Evolutionary conservation across 92 coral and sea anemone genomes (phyloP).

Genomic region (Epizoanthus scotinus): DNA sequence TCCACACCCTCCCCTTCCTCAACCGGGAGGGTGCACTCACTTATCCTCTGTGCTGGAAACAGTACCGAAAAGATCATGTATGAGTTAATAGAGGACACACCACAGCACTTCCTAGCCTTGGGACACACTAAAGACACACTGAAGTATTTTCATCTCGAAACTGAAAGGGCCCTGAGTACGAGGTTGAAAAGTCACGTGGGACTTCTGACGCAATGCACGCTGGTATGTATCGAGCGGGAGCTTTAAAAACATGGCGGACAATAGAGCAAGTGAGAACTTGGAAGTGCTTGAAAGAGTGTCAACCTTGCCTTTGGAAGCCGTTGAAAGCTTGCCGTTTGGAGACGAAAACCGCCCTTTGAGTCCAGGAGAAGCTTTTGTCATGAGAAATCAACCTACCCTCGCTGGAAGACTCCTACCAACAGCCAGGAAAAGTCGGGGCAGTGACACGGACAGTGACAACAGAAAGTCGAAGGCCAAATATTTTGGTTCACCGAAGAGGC

Average conservation of each 20-base stretch:
- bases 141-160: too few species aligned
- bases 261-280: conserved; percentile 30
- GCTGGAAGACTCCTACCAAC: conserved; percentile 77
- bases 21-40: too few species aligned
- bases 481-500: conserved; percentile 62
- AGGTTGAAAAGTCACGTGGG: conserved; percentile 53
- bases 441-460: conserved; percentile 44
- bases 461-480: conserved; percentile 65
- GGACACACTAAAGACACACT: too few species aligned
- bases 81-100: too few species aligned
- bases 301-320: conserved; percentile 23
- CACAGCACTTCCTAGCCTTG: too few species aligned
- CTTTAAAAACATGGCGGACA: conserved; percentile 91
- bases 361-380: conserved; percentile 68
- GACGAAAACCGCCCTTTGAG: conserved; percentile 74
- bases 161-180: not conserved
- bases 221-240: conserved; percentile 74
- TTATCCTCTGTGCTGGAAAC: too few species aligned
- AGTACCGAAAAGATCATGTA: too few species aligned
- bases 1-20: too few species aligned
- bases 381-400: conserved; percentile 88
- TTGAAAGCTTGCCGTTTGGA: conserved; percentile 22
- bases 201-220: conserved; percentile 54
- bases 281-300: conserved; percentile 21
- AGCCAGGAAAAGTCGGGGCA: conserved; percentile 56